phyloP scores from a whole-genome alignment of 2,113 vertebrate species.

The Hirundichthys speculiger region DNA sequence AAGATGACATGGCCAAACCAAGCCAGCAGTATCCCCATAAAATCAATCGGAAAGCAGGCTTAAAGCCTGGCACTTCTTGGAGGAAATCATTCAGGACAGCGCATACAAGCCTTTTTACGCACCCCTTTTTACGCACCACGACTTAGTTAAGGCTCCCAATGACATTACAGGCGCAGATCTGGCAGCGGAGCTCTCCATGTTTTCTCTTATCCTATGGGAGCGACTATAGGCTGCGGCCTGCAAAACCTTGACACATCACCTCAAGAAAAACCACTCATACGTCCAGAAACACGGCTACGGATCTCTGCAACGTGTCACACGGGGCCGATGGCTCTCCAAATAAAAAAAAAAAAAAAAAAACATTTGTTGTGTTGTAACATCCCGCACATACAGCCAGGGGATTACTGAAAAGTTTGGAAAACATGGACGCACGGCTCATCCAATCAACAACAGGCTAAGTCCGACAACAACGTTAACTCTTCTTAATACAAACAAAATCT shows the following conservation, averaged over 20 bases:
- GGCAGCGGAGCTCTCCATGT: constrained; percentile 45
- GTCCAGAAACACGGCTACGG: constrained; percentile 11
- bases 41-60: too few species aligned
- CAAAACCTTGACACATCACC: constrained; percentile 31
- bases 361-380: not conserved
- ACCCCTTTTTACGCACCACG: not conserved
- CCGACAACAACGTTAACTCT: constrained; percentile 29
- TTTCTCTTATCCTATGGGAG: constrained; percentile 67
- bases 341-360: too few species aligned
- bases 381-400: not conserved
- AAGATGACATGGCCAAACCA: too few species aligned
- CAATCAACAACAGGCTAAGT: constrained; percentile 60
- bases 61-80: too few species aligned
- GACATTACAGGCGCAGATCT: constrained; percentile 48
- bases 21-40: too few species aligned
- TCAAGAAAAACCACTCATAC: not conserved
- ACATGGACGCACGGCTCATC: constrained; percentile 30
- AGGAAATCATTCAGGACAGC: too few species aligned
- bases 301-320: constrained; percentile 24
- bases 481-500: not conserved
- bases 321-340: not conserved
- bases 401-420: constrained; percentile 10
- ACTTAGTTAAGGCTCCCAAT: not conserved
- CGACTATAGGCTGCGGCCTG: constrained; percentile 74
- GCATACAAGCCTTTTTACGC: not conserved